These are phyloP conservation scores for Penaeus indicus DNA, from an alignment of 1,140 invertebrate species.

Conservation along the genomic window DNA sequence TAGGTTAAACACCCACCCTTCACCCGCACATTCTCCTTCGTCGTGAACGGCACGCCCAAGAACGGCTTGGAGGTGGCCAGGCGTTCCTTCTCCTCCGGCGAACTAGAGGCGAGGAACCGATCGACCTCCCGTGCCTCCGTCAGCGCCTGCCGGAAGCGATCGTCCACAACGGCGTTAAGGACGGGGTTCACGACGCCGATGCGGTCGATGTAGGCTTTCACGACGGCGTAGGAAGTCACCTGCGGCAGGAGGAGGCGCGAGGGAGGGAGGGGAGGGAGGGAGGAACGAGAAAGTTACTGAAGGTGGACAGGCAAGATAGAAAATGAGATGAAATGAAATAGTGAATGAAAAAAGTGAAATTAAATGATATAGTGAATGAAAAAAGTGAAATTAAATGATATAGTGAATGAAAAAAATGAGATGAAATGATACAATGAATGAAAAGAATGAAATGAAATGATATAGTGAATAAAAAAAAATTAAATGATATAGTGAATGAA, in stretches of 20 bases:
- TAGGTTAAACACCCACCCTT: neutral
- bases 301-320: too few relatives aligned
- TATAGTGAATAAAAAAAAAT: too few relatives aligned
- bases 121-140: slow-evolving; percentile 68
- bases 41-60: slow-evolving; percentile 88
- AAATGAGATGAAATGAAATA: too few relatives aligned
- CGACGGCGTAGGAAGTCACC: slow-evolving; percentile 65
- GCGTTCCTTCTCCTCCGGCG: slow-evolving; percentile 73
- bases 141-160: slow-evolving; percentile 67
- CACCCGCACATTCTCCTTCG: slow-evolving; percentile 76
- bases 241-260: neutral
- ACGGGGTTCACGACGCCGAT: slow-evolving; percentile 68
- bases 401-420: too few relatives aligned
- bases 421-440: too few relatives aligned
- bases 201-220: slow-evolving; percentile 68
- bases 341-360: too few relatives aligned
- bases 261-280: too few relatives aligned
- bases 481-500: too few relatives aligned
- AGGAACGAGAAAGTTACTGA: too few relatives aligned
- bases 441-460: too few relatives aligned
- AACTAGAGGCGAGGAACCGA: slow-evolving; percentile 49
- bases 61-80: slow-evolving; percentile 76
- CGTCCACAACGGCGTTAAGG: slow-evolving; percentile 68
- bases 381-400: too few relatives aligned
- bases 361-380: too few relatives aligned